phyloP scores from a whole-genome alignment of 2,797 vertebrate species.

The Stomatorhinus walkeri region DNA sequence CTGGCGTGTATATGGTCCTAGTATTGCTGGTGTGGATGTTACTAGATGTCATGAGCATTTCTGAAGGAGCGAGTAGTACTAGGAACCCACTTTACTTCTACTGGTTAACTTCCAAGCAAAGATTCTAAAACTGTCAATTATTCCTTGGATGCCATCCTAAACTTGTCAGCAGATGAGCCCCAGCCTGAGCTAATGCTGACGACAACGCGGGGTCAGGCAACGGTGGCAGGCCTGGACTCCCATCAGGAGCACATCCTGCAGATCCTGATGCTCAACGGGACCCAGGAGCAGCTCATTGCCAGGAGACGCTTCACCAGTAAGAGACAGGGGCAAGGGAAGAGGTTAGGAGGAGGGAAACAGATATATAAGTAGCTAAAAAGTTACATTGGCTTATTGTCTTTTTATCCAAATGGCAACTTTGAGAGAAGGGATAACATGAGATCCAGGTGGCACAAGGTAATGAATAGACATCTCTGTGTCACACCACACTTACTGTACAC shows the following conservation, averaged over 20 bases:
- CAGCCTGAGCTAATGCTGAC: slow-evolving; percentile 93
- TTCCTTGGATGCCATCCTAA: background rate
- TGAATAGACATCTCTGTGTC: background rate
- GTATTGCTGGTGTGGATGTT: background rate
- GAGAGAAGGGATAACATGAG: background rate
- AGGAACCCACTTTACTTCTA: background rate
- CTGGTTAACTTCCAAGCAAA: background rate
- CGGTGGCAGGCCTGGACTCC: slow-evolving; percentile 81
- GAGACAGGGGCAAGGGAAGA: slow-evolving; percentile 35
- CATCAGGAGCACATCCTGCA: slow-evolving; percentile 79
- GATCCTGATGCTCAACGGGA: slow-evolving; percentile 74
- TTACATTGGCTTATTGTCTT: background rate
- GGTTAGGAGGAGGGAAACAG: background rate
- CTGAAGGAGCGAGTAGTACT: background rate
- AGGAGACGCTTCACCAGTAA: slow-evolving; percentile 87
- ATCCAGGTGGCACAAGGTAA: background rate
- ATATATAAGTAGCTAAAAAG: background rate
- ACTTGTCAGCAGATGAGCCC: slow-evolving; percentile 60
- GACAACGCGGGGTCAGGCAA: slow-evolving; percentile 80
- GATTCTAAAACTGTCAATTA: background rate
- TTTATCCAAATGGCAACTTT: background rate
- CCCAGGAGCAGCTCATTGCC: slow-evolving; percentile 71
- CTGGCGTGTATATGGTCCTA: background rate
- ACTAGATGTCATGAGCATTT: background rate
- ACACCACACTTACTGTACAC: background rate